Conservation (phyloP, 2,888 invertebrate genomes). For the Neoitamus cyanurus region DNA sequence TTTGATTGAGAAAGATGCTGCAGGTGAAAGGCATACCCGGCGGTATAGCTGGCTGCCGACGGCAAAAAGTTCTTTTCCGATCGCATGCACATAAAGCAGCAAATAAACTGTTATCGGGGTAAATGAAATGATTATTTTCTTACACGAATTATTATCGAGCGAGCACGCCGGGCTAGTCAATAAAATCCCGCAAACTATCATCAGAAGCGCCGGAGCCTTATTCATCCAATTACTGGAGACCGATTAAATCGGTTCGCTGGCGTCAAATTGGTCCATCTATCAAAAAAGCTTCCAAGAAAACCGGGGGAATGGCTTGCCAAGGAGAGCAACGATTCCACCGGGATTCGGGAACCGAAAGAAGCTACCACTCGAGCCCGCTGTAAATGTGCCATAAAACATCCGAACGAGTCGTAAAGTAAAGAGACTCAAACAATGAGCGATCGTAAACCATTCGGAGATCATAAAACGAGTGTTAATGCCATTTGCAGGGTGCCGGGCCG, state of each 20-base stretch:
- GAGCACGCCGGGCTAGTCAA: background rate
- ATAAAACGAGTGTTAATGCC: slow-evolving; percentile 29
- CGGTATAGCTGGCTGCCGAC: background rate
- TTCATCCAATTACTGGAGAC: background rate
- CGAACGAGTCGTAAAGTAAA: slow-evolving; percentile 35
- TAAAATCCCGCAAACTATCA: background rate
- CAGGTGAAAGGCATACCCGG: background rate
- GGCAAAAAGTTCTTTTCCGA: background rate
- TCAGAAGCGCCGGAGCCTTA: background rate
- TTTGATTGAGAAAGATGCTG: background rate
- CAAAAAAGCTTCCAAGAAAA: slow-evolving; percentile 18
- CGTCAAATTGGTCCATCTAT: slow-evolving; percentile 20
- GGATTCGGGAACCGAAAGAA: background rate
- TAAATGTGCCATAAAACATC: slow-evolving; percentile 34
- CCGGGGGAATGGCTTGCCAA: background rate
- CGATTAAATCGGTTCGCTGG: slow-evolving; percentile 10
- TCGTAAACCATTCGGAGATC: slow-evolving; percentile 33
- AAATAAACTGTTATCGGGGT: background rate
- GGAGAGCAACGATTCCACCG: background rate
- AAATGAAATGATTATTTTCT: background rate
- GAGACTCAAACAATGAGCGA: slow-evolving; percentile 33
- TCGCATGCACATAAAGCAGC: background rate
- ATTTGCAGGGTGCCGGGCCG: background rate
- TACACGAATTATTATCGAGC: background rate
- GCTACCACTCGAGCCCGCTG: background rate